Conservation (phyloP, 2,797 vertebrate species). For the Myoxocephalus aenaeus region DNA sequence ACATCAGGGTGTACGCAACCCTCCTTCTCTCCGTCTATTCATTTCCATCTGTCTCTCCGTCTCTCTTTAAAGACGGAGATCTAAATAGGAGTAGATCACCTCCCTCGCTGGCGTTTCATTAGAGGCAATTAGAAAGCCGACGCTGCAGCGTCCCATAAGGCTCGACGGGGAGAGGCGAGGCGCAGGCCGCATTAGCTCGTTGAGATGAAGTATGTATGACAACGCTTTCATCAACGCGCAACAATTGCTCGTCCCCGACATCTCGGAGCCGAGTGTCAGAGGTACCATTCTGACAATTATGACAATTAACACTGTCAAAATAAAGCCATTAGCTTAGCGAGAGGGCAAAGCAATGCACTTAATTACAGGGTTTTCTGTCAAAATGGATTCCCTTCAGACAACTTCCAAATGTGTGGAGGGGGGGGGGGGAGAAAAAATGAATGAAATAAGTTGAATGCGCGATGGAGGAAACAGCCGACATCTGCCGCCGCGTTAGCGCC, state of each 20-base stretch:
- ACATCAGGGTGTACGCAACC: not conserved
- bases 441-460: conserved; percentile 31
- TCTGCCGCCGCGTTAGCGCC: conserved; percentile 38
- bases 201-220: conserved; percentile 82
- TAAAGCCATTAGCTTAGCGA: conserved; percentile 81
- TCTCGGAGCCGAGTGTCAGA: conserved; percentile 79
- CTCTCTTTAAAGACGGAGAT: conserved; percentile 73
- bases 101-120: conserved; percentile 82
- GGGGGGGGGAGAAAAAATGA: not conserved
- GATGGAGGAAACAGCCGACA: conserved; percentile 52
- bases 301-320: conserved; percentile 88
- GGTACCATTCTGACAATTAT: conserved; percentile 86
- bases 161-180: conserved; percentile 69
- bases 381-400: conserved; percentile 77
- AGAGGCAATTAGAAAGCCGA: conserved; percentile 82
- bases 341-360: conserved; percentile 79
- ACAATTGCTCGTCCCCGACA: conserved; percentile 71
- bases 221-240: conserved; percentile 81
- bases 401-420: conserved; percentile 45
- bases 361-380: conserved; percentile 83
- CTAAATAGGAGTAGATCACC: conserved; percentile 78
- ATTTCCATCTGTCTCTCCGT: conserved; percentile 58
- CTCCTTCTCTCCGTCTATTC: conserved; percentile 24
- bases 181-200: conserved; percentile 74
- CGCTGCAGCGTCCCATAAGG: conserved; percentile 75